Percentiles rank a stretch among this genome's conserved stretches.
phyloP scores from a whole-genome alignment of 2,113 vertebrate genomes.

The Gymnobelideus leadbeateri region DNA sequence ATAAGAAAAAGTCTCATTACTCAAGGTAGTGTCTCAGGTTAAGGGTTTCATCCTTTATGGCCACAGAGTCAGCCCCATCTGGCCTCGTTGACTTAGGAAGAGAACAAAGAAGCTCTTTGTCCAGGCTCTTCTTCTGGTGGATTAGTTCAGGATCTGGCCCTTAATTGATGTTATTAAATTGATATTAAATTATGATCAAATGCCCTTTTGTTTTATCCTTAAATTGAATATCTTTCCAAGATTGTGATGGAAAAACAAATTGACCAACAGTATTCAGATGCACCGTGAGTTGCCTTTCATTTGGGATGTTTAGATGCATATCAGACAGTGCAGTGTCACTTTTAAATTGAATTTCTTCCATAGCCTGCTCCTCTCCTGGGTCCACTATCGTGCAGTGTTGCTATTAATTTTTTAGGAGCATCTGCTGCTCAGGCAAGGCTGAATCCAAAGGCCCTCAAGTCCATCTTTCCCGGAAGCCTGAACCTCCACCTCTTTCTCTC shows the following conservation, averaged over 20 bases:
- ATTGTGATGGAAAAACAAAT: conserved; percentile 90
- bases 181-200: not conserved
- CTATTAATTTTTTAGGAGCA: not conserved
- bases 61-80: no score
- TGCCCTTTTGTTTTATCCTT: conserved; percentile 20
- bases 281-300: conserved; percentile 88
- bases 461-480: not conserved
- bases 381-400: not conserved
- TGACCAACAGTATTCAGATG: conserved; percentile 88
- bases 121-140: no score
- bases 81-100: no score
- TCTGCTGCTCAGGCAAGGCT: not conserved
- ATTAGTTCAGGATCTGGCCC: no score
- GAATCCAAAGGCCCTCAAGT: not conserved
- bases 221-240: conserved; percentile 29
- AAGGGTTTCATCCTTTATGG: no score
- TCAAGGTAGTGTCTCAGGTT: no score
- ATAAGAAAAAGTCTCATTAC: no score
- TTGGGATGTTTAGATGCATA: conserved; percentile 87
- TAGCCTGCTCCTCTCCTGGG: conserved; percentile 51
- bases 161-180: no score
- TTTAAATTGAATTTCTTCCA: conserved; percentile 88
- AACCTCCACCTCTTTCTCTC: no score
- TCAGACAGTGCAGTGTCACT: conserved; percentile 91
- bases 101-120: no score